These are phyloP conservation scores for Genyomyrus donnyi DNA, from an alignment of 2,113 vertebrate species.

Conservation along the genomic window DNA sequence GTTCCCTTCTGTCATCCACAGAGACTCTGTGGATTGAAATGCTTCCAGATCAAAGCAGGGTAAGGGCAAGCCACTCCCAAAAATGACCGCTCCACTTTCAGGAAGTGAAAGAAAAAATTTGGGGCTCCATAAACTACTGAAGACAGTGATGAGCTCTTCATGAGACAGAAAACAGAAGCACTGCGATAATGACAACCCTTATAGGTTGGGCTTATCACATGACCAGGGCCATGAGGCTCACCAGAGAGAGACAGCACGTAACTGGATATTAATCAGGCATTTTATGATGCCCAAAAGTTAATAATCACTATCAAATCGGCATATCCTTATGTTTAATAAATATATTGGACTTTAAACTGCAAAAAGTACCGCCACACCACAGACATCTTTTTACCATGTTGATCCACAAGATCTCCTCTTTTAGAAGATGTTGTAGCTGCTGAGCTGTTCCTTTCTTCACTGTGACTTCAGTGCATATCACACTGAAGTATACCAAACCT, in stretches of 20 bases:
- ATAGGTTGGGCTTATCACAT: neutral
- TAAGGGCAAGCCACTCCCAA: neutral
- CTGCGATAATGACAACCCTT: neutral
- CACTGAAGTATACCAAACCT: too few species aligned
- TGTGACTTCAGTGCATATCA: too few species aligned
- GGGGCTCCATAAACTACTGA: neutral
- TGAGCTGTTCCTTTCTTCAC: too few species aligned
- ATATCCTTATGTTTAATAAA: too few species aligned
- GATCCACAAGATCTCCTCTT: too few species aligned
- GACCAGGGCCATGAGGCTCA: neutral
- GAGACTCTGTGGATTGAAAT: neutral
- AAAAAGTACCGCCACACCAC: too few species aligned
- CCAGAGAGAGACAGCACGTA: neutral
- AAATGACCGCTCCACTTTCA: neutral
- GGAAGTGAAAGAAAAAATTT: neutral
- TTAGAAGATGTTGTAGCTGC: too few species aligned
- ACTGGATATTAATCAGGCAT: neutral
- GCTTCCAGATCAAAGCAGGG: neutral
- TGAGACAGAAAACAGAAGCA: neutral
- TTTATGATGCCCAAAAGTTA: too few species aligned
- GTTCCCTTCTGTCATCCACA: neutral
- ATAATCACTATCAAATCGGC: too few species aligned
- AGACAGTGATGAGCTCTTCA: neutral
- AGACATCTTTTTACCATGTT: too few species aligned
- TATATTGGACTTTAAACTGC: too few species aligned